Conservation (phyloP, 2,113 vertebrate genomes). For the Eleginops maclovinus region DNA sequence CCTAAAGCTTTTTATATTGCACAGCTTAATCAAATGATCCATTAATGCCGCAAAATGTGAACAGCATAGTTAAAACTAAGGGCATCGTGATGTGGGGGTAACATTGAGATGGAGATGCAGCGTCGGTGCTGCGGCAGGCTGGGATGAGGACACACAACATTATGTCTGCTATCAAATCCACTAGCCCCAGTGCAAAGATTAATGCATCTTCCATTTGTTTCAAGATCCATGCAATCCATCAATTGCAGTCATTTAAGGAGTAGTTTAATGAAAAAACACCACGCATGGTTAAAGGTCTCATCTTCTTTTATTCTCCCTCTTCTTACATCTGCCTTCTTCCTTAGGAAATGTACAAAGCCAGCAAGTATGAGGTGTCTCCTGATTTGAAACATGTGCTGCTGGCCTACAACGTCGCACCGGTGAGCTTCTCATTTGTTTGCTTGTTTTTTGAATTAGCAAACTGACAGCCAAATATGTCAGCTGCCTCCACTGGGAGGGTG, state of each 20-base stretch:
- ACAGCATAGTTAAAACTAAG: constrained; percentile 40
- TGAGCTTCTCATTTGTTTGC: constrained; percentile 83
- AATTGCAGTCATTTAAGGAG: constrained; percentile 69
- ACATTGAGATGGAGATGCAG: constrained; percentile 23
- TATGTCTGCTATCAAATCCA: constrained; percentile 61
- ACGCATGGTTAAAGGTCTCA: constrained; percentile 64
- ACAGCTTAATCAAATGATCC: constrained; percentile 56
- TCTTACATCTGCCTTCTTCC: constrained; percentile 25
- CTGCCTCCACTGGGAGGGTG: background rate
- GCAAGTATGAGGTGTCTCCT: constrained; percentile 94
- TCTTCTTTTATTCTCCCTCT: constrained; percentile 36
- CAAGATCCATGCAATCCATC: constrained; percentile 67
- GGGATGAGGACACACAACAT: constrained; percentile 64
- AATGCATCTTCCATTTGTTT: constrained; percentile 67
- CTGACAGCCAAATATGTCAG: constrained; percentile 74
- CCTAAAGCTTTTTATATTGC: constrained; percentile 39
- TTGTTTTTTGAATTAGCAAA: constrained; percentile 69
- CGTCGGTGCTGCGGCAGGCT: constrained; percentile 14
- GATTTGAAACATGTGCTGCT: constrained; percentile 94
- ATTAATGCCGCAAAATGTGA: constrained; percentile 43
- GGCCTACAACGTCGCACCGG: constrained; percentile 91
- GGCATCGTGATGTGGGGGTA: background rate
- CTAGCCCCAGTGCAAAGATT: constrained; percentile 61
- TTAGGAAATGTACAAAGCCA: constrained; percentile 93
- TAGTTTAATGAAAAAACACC: constrained; percentile 71